Evolutionary conservation across 2,888 invertebrate species (phyloP).

Genomic region (Belgica antarctica): DNA sequence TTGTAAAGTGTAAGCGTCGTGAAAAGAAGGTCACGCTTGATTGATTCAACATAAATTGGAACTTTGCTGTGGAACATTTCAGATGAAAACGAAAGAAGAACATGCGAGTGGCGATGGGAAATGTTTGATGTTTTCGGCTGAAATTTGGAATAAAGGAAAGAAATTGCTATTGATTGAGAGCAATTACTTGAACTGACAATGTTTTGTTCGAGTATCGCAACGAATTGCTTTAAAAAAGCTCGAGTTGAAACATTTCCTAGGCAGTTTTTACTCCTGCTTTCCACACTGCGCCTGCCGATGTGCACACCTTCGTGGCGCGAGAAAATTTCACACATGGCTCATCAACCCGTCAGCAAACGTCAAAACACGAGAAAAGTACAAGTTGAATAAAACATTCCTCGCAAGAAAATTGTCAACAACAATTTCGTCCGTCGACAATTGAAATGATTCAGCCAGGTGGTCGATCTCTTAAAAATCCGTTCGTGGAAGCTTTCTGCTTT

Average conservation of each 20-base stretch:
- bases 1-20: not conserved
- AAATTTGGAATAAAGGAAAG: too few relatives aligned
- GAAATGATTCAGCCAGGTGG: slow-evolving; percentile 31
- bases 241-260: not conserved
- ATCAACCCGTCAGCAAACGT: not conserved
- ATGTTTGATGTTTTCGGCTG: too few relatives aligned
- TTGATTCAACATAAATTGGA: slow-evolving; percentile 7
- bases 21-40: slow-evolving; percentile 3
- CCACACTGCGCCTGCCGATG: too few relatives aligned
- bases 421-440: slow-evolving; percentile 29
- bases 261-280: not conserved
- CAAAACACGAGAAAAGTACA: slow-evolving; percentile 18
- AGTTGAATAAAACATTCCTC: not conserved
- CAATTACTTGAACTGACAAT: too few relatives aligned
- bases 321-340: not conserved
- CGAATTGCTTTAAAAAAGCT: not conserved
- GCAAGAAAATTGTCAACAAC: slow-evolving; percentile 16
- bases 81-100: too few relatives aligned
- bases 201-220: not conserved
- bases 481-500: not conserved
- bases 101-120: too few relatives aligned
- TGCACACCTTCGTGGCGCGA: not conserved
- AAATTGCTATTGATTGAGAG: too few relatives aligned
- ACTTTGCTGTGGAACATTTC: not conserved
- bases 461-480: not conserved